Evolutionary conservation across 2,888 invertebrate genomes (phyloP).

Genomic region (Gnatocerus cornutus): DNA sequence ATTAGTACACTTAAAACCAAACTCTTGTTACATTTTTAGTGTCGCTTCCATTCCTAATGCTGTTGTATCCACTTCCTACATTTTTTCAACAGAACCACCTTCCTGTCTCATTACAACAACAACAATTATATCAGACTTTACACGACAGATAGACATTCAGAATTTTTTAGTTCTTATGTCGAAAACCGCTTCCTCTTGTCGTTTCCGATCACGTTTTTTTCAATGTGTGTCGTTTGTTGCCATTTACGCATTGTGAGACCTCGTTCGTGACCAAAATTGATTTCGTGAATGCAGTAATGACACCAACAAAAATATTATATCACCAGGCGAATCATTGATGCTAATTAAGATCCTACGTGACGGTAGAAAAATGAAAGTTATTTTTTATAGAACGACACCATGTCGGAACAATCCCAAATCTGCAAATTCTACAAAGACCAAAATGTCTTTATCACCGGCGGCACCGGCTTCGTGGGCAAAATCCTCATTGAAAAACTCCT

Average conservation of each 20-base stretch:
- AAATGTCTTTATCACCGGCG: conserved; percentile 71
- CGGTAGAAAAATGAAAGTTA: no score
- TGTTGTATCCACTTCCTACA: no score
- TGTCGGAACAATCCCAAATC: conserved; percentile 57
- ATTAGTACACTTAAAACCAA: no score
- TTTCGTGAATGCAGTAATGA: conserved; percentile 4
- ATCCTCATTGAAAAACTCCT: conserved; percentile 76
- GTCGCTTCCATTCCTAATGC: no score
- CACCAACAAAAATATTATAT: neutral
- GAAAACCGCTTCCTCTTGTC: conserved; percentile 9
- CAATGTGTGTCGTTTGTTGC: conserved; percentile 33
- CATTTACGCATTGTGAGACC: conserved; percentile 24
- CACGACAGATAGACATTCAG: no score
- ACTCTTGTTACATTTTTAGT: no score
- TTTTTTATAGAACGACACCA: neutral
- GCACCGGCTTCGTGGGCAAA: conserved; percentile 76
- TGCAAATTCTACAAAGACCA: conserved; percentile 67
- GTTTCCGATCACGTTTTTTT: conserved; percentile 38
- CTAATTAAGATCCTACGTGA: no score
- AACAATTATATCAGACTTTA: no score
- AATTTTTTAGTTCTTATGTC: no score
- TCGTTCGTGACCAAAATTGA: conserved; percentile 29
- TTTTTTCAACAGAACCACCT: no score
- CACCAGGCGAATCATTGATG: neutral
- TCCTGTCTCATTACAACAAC: no score